A percentile compares a stretch with the other conserved stretches of the same genome.
Evolutionary conservation across 2,113 vertebrate genomes (phyloP).

Genomic region (Dolichotis patagonum): DNA sequence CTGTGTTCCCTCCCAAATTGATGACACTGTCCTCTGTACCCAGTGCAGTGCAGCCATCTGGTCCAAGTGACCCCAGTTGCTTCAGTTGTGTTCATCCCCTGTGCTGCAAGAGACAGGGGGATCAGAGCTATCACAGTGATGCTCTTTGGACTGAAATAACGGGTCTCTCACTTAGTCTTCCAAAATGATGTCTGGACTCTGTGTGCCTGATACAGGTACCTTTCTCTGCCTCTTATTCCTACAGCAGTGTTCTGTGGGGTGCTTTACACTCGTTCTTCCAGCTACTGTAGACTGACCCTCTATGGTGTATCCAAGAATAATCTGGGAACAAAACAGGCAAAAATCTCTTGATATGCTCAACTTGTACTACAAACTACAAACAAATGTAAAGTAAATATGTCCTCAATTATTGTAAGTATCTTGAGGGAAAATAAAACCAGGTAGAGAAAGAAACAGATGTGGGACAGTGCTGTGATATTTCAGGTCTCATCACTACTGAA

Average conservation of each 20-base stretch:
- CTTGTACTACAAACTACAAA: background rate
- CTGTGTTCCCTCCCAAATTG: conserved; percentile 85
- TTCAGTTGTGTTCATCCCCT: conserved; percentile 81
- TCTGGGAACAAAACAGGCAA: background rate
- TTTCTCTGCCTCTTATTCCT: background rate
- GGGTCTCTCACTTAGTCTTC: accelerated
- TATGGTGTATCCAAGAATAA: background rate
- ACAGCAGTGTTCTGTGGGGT: accelerated
- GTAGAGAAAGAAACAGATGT: background rate
- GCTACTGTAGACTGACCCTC: background rate
- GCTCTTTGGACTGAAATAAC: background rate
- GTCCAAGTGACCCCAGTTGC: conserved; percentile 92
- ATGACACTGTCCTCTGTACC: background rate
- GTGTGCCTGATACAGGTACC: background rate
- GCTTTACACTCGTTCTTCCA: accelerated
- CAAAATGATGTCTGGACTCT: background rate
- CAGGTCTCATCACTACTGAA: background rate
- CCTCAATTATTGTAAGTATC: background rate
- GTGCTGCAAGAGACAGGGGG: conserved; percentile 91
- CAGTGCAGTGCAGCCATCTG: conserved; percentile 84
- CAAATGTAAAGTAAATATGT: background rate
- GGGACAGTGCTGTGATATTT: background rate
- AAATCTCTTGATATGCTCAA: background rate
- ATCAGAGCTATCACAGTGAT: background rate
- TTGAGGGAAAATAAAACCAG: background rate